Evolutionary conservation across 2,113 vertebrate genomes (phyloP), one percentile per base, ranked within the genome.

Genomic region (Varanus salvator): DNA sequence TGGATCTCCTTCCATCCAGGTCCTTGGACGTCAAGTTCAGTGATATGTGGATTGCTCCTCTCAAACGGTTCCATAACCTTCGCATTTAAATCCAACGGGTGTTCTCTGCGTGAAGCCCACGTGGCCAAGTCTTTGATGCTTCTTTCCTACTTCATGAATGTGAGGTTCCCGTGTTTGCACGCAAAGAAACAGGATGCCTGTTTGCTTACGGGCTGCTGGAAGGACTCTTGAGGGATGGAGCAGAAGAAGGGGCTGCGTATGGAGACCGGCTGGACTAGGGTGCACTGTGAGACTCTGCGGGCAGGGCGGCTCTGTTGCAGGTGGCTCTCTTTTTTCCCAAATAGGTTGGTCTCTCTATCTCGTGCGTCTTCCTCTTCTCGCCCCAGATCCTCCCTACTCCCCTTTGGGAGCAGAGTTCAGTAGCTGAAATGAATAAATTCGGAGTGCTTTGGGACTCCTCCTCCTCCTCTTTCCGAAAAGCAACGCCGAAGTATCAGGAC

Each of bases 401-500:
- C 23, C 90, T 82, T 90, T 93, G 87, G 90, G 93, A 95, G 95
- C 90, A 87, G 93, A 95, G 95, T 94, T 96, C 95, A 96, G 94
- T 92, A 93, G 95, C 92, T 96, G 94, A 95, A 96, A 96, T 95
- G 96, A 95, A 95, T 93, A 93, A 94, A 93, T 93, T 89, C 94
- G 90, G 34, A 93, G 88, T 92, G 93, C 91, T 96, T 92, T 92
- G 91, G 94, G 92, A 95, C 93, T 15, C 29, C 75, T 78, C 12
- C 38, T 68, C 25, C 6, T 69, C 64, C 54, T 23, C 34, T 77
- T 9, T 54, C 78, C 38, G 0, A 95, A 97, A 97, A 97, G 98
- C 97, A 97, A 97, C 98, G 96, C 91, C 48, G 90, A 54, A 97
- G 97, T 96, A 97, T 97, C 96, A 97, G 98, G 97, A 97, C 97